These are phyloP conservation scores for Glaucidium brasilianum DNA, from an alignment of 2,113 vertebrate species.

Conservation along the genomic window DNA sequence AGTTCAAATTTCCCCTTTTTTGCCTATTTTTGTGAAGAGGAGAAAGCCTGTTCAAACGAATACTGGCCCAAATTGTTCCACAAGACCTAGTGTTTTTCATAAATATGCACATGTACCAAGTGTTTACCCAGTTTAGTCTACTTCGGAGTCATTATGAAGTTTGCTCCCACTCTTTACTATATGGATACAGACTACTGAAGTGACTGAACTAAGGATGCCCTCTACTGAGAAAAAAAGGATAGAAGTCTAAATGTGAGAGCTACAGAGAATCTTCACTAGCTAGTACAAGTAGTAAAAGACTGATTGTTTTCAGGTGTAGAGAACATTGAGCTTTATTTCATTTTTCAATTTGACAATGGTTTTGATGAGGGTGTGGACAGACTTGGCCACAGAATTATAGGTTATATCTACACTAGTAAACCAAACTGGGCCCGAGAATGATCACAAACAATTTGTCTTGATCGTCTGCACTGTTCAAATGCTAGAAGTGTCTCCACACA, in stretches of 20 bases:
- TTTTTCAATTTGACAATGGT: background rate
- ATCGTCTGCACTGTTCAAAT: background rate
- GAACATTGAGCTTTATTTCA: background rate
- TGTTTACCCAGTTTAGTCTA: background rate
- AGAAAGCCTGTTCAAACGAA: background rate
- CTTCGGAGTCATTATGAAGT: background rate
- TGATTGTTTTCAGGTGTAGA: background rate
- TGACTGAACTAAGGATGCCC: constrained; percentile 65
- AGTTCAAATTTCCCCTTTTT: background rate
- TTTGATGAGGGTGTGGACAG: background rate
- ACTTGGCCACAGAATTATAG: background rate
- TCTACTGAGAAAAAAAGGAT: constrained; percentile 60
- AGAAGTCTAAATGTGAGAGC: background rate
- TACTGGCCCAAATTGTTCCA: background rate
- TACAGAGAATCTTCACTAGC: background rate
- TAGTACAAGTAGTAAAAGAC: background rate
- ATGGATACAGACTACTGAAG: background rate
- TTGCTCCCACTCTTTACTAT: background rate
- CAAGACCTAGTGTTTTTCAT: background rate
- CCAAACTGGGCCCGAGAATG: background rate
- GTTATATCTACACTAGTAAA: background rate
- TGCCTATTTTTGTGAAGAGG: background rate
- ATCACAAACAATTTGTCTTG: background rate
- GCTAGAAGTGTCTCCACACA: background rate
- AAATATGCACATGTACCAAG: background rate